Base-by-base conservation (phyloP, 2,113 vertebrate species). In the Mixornis gularis region DNA sequence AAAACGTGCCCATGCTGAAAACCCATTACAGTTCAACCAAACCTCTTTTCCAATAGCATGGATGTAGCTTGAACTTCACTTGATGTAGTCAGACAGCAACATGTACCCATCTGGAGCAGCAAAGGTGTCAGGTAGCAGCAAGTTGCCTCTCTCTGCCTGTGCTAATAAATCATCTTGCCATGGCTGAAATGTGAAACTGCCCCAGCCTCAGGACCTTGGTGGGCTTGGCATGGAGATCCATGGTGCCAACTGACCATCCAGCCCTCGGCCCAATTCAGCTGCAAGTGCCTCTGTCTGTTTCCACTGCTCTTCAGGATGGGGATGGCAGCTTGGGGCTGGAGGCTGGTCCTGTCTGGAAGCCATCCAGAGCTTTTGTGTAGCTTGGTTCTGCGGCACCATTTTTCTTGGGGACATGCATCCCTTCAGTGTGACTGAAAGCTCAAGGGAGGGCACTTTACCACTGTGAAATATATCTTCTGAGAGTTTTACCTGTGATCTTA, bases 331-430 rank as follows among this genome's bases (percentile, higher is more conserved):
- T 0, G 0, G 4, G 9, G 49, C 41, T 38, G 63, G 56, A 85
- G 34, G 21, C 30, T 7, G 3, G 26, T 60, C 43, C 49, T 11
- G 1, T 5, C 41, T 55, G 27, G 46, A 65, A 72, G 26, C 27
- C 25, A 62, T 25, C 44, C 34, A 30, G 27, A 64, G 44, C 41
- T 51, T 70, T 40, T 6, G 5, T 55, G 21, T 21, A 60, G 30
- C 55, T 64, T 83, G 41, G 43, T 17, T 66, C 43, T 55, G 49
- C 0, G 0, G 12, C 16, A 10, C 58, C 3, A 1, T 59, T 89
- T 79, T 38, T 83, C 18, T 59, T 46, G 27, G 18, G 34, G 9
- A 59, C 13, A 2, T 6, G 14, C 41, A 51, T 32, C 9, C 46
- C 40, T 29, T 40, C 29, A 55, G 49, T 10, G 70, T 34, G 62